Percentiles rank a stretch among this genome's conserved stretches.
phyloP scores from a whole-genome alignment of 2,888 invertebrate species.

The Yponomeuta plumbellus region DNA sequence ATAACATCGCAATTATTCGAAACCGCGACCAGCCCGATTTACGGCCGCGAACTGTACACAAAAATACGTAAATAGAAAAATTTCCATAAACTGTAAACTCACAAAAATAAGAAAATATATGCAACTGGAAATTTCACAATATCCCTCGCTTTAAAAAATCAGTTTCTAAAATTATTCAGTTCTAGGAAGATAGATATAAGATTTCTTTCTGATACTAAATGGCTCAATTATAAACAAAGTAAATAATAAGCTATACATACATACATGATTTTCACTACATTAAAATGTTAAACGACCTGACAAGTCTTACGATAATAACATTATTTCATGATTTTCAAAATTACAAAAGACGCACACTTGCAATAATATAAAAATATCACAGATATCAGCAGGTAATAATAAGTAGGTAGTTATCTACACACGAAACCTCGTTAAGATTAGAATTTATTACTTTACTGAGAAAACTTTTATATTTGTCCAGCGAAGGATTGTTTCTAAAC shows the following conservation, averaged over 20 bases:
- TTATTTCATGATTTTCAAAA: background rate
- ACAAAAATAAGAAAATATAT: conserved; percentile 30
- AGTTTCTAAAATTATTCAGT: conserved; percentile 38
- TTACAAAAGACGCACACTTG: background rate
- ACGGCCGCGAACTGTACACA: conserved; percentile 44
- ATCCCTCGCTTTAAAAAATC: conserved; percentile 44
- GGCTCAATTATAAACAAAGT: no score
- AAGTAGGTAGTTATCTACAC: background rate
- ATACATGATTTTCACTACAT: background rate
- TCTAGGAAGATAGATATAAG: no score
- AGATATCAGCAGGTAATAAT: conserved; percentile 32
- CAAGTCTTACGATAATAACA: background rate
- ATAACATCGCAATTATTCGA: conserved; percentile 39
- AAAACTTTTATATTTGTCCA: no score
- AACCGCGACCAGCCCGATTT: conserved; percentile 48
- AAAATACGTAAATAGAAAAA: conserved; percentile 65
- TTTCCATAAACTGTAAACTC: conserved; percentile 50
- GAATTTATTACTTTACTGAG: no score
- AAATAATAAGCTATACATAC: background rate
- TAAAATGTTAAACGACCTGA: background rate
- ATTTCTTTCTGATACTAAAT: no score
- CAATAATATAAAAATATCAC: conserved; percentile 61
- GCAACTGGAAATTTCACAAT: conserved; percentile 56
- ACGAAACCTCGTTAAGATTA: background rate
- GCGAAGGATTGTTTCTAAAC: no score